Evolutionary conservation across 1,140 invertebrate genomes (phyloP), one percentile per base, ranked within the genome.

Genomic region (Neoseiulus cucumeris): DNA sequence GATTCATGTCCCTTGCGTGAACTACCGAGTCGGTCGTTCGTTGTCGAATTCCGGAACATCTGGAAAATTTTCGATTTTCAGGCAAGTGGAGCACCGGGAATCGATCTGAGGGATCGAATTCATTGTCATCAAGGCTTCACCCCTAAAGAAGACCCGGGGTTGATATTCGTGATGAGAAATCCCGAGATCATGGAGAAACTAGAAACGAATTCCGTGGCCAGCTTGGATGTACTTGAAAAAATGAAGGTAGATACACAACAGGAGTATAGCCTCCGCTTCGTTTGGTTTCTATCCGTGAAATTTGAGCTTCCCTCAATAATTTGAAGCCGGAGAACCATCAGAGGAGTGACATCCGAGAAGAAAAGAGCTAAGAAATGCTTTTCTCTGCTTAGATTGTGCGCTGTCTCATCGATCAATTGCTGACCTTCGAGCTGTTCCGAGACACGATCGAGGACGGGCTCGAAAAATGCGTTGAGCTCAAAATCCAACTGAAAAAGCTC

Each of bases 91-190:
- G 51, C 51, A 17, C 51, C 51, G 4, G 51, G 51, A n/a, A 33
- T 59, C 25, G 51, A 59, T 33, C 22, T 59, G 14, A 12, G 51
- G 22, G 51, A 59, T 33, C 17, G 51, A 25, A 59, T 59, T 29
- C 51, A 59, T 25, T 59, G 51, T 25, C 51, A 59, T 59, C 51
- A 59, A 59, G 51, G 51, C 5, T 59, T 59, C 51, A 59, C 51
- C 2, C 51, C 51, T 1, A 59, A 59, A 25, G 51, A 59, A 59
- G 51, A 59, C 22, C 51, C 51, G 22, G 51, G 51, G 14, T 25
- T 59, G 12, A 25, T 29, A 59, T 59, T 59, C 22, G 51, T 59
- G 25, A 17, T 25, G 25, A 33, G 33, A 25, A 59, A 59, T 25
- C 51, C 51, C n/a, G 51, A 59, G 14, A 25, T 59, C 1, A 59